Base-by-base conservation (phyloP, 2,113 vertebrate genomes). In the Perca fluviatilis region DNA sequence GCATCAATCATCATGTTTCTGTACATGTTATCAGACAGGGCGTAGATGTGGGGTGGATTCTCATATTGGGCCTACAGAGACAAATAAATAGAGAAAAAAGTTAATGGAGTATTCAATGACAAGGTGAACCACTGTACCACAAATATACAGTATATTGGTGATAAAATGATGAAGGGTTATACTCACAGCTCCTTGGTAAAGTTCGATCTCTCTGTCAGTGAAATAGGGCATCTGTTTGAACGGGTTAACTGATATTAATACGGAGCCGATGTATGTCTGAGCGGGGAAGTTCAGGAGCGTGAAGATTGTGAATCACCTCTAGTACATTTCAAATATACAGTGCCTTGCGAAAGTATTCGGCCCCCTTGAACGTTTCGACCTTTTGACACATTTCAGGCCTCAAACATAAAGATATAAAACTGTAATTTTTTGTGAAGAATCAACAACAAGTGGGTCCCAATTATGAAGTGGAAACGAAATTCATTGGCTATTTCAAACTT, bases 141-240 rank as follows among this genome's bases (percentile, higher is more conserved):
- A 46, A 1, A 27, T 68, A 49, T 11, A 50, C 61, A 61, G 27
- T 43, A 57, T 10, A 10, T 5, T 49, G 10, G 0, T 14, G 19
- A 62, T 16, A n/a, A 57, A 67, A 53, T 47, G 16, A 0, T 0
- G n/a, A 77, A 23, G n/a, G 19, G 0, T 70, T 76, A 43, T 80
- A 96, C 98, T 97, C 90, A 99, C 98, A 82, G 98, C 97, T 50
- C 98, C 98, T 95, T 99, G 98, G 93, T 99, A 99, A 46, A 99
- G 92, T 88, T 99, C 97, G 0, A 99, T 90, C 91, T 99, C 98
- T 1, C 96, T 92, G 80, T 99, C 98, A 0, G 98, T 99, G 92
- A 99, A 99, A 57, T 99, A 99, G 0, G 98, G 98, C 98, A 99
- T 99, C 96, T 99, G 98, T 90, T 99, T 99, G 91, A 99, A 99